Evolutionary conservation across 1,140 invertebrate genomes (phyloP).

Genomic region (Brachionus manjavacas): DNA sequence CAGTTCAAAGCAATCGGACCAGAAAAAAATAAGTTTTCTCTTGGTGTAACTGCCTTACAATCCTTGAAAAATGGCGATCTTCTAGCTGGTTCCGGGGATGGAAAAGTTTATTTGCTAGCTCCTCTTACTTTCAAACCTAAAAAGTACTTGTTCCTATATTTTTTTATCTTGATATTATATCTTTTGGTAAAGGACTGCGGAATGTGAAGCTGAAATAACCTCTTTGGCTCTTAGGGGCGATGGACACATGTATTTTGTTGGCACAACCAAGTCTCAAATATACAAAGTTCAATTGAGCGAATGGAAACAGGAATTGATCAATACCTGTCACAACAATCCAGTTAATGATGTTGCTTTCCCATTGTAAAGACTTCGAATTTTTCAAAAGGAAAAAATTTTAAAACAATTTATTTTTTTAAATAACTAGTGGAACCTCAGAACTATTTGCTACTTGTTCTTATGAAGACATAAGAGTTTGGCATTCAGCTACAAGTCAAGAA

Average conservation of each 20-base stretch:
- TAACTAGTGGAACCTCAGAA: conserved; percentile 58
- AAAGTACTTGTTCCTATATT: conserved; percentile 17
- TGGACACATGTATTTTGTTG: conserved; percentile 62
- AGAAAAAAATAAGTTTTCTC: conserved; percentile 52
- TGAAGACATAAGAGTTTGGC: conserved; percentile 79
- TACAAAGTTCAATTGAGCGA: conserved; percentile 69
- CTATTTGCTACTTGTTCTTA: conserved; percentile 78
- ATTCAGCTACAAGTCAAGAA: conserved; percentile 68
- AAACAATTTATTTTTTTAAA: too few species aligned
- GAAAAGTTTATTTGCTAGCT: conserved; percentile 60
- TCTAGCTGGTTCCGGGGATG: conserved; percentile 75
- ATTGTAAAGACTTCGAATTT: conserved; percentile 59
- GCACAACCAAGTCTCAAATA: conserved; percentile 73
- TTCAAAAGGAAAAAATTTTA: too few species aligned
- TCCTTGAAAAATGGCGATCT: conserved; percentile 61
- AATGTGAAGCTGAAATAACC: conserved; percentile 59
- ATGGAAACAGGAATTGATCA: conserved; percentile 66
- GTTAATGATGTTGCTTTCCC: conserved; percentile 80
- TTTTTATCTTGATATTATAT: neutral
- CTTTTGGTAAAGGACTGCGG: conserved; percentile 61
- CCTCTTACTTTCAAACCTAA: conserved; percentile 43
- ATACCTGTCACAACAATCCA: conserved; percentile 73
- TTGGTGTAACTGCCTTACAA: conserved; percentile 66
- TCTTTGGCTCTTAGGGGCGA: conserved; percentile 55
- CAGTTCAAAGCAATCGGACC: conserved; percentile 51